phyloP scores from a whole-genome alignment of 2,888 invertebrate genomes.

The Oxyscelio sp. region DNA sequence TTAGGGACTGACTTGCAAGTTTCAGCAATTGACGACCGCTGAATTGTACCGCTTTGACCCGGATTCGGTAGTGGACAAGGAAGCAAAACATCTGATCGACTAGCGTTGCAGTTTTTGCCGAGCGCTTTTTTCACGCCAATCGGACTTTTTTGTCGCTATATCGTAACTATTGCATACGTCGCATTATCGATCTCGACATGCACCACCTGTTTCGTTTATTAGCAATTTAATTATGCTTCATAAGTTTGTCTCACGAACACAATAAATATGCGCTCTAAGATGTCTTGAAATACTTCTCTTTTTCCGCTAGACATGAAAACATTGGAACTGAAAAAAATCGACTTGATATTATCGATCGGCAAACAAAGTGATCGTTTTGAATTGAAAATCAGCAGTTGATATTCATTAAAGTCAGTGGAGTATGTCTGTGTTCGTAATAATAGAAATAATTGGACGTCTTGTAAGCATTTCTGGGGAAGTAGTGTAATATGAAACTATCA shows the following conservation, averaged over 20 bases:
- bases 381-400: no score
- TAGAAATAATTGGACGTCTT: no score
- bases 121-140: constrained; percentile 31
- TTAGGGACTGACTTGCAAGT: constrained; percentile 74
- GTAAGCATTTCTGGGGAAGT: no score
- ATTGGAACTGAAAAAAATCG: no score
- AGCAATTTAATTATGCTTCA: constrained; percentile 59
- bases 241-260: constrained; percentile 41
- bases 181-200: constrained; percentile 62
- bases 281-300: constrained; percentile 35
- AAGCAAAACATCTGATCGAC: constrained; percentile 74
- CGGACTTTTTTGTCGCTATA: constrained; percentile 20
- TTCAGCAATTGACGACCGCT: constrained; percentile 60
- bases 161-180: constrained; percentile 57
- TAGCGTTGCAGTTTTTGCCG: constrained; percentile 43
- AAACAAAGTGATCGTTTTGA: no score
- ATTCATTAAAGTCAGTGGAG: no score
- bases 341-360: no score
- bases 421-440: no score
- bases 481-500: no score
- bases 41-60: constrained; percentile 70
- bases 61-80: constrained; percentile 75
- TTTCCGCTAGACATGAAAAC: no score
- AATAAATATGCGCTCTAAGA: constrained; percentile 31
- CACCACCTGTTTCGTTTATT: constrained; percentile 62